Evolutionary conservation across 2,888 invertebrate genomes (phyloP), one percentile per base, ranked within the genome.

Genomic region (Sphaerophoria taeniata): DNA sequence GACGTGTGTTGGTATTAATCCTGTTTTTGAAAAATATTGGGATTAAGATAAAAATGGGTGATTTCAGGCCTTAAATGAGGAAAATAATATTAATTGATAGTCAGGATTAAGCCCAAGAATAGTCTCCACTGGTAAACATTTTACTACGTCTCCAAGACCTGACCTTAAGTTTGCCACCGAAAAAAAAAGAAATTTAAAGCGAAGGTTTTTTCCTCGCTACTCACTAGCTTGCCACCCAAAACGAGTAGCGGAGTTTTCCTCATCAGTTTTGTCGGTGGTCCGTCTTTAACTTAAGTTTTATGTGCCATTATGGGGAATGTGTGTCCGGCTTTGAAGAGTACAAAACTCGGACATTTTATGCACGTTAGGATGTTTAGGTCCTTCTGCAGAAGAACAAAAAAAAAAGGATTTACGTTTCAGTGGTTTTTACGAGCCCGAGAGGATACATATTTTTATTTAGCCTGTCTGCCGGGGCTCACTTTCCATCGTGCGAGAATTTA

Each of bases 391-490:
- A 24, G 24, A 24, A 24, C 24, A 2, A 24, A 24, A 51, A 77
- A 78, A 60, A 39, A 78, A 85, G 85, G 85, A 85, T 85, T 85
- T 81, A 81, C 76, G 81, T 77, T 85, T 85, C 81, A 81, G 73
- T 70, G 72, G 56, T 85, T 85, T 60, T 81, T 77, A 77, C 76
- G 85, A 58, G 47, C 45, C 7, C 5, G 39, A 39, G 9, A 81
- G 76, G 85, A 85, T 85, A 81, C 43, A 43, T 79, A 60, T 31
- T 65, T 70, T 70, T 65, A 69, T 70, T 72, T 43, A 14, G 36
- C 33, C 14, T 47, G 9, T 39, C 34, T 47, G 49, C 24, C 7
- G 4, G 9, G 9, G 65, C 55, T 14, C 43, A 24, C 49, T 39
- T 55, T 60, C n/a, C 67, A 11, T 45, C 36, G 36, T n/a, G 60